Evolutionary conservation across 2,888 invertebrate genomes (phyloP).

Genomic region (Nymphalis c-album): DNA sequence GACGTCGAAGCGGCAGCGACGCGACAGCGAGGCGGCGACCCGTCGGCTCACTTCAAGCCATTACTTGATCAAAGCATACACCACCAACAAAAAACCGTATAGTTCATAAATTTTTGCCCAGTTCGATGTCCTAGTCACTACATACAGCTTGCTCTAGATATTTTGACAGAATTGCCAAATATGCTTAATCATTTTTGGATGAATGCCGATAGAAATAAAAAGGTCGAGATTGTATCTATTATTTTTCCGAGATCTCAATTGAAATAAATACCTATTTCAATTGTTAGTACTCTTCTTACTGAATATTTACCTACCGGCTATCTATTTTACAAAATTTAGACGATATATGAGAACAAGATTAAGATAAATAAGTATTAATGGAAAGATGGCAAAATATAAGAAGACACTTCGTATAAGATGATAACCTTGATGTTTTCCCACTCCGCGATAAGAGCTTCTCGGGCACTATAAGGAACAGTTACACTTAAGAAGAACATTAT

Average conservation of each 20-base stretch:
- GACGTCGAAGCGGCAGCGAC: constrained; percentile 59
- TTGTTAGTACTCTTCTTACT: no score
- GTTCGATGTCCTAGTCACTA: constrained; percentile 16
- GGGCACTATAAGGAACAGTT: constrained; percentile 50
- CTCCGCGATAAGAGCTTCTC: constrained; percentile 39
- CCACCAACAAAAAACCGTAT: constrained; percentile 42
- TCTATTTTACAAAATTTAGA: no score
- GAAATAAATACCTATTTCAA: no score
- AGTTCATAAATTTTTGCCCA: constrained; percentile 41
- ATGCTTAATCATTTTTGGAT: not conserved
- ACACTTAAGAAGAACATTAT: constrained; percentile 65
- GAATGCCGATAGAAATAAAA: not conserved
- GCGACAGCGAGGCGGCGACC: constrained; percentile 60
- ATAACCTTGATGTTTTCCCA: constrained; percentile 44
- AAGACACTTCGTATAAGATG: constrained; percentile 37
- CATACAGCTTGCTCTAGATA: constrained; percentile 7
- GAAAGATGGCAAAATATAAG: constrained; percentile 28
- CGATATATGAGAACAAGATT: not conserved
- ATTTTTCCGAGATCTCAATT: no score
- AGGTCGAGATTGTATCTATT: not conserved
- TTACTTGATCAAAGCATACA: constrained; percentile 56
- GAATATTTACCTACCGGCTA: no score
- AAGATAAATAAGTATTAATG: constrained; percentile 15
- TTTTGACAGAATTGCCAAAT: not conserved
- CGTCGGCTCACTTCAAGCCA: constrained; percentile 56